Evolutionary conservation across 2,113 vertebrate species (phyloP).

Genomic region (Solea senegalensis): DNA sequence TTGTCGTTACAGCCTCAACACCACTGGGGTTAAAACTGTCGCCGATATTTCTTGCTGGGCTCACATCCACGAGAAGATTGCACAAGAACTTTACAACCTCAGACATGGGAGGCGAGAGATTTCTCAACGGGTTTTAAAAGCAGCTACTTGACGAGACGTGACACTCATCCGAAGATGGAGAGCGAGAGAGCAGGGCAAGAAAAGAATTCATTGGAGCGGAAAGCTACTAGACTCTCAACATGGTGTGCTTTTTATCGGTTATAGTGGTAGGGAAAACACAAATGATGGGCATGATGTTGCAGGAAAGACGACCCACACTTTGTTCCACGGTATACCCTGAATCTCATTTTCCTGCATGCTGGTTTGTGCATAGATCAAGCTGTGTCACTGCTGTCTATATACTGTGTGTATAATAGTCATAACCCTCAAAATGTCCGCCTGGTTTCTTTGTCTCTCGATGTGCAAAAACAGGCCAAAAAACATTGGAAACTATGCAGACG

Average conservation of each 20-base stretch:
- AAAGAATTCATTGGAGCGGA: background rate
- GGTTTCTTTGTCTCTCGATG: too few species aligned
- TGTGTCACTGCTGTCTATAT: background rate
- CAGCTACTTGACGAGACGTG: background rate
- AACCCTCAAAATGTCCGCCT: too few species aligned
- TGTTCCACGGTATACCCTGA: background rate
- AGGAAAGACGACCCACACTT: slow-evolving; percentile 12
- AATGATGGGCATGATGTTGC: background rate
- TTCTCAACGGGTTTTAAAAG: background rate
- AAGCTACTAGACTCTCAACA: background rate
- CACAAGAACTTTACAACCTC: background rate
- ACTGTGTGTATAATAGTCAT: background rate
- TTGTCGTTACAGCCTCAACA: background rate
- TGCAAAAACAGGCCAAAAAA: background rate
- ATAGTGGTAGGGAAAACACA: slow-evolving; percentile 15
- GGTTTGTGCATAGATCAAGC: slow-evolving; percentile 1
- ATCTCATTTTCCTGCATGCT: background rate
- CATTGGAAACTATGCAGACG: background rate
- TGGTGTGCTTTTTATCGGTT: slow-evolving; percentile 4
- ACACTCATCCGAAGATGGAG: background rate
- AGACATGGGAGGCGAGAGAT: background rate
- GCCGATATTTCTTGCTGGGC: too few species aligned
- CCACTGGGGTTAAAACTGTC: too few species aligned
- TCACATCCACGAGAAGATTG: too few species aligned
- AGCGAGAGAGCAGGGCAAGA: background rate